phyloP scores from a whole-genome alignment of 2,113 vertebrate species.

The Sceloporus undulatus region DNA sequence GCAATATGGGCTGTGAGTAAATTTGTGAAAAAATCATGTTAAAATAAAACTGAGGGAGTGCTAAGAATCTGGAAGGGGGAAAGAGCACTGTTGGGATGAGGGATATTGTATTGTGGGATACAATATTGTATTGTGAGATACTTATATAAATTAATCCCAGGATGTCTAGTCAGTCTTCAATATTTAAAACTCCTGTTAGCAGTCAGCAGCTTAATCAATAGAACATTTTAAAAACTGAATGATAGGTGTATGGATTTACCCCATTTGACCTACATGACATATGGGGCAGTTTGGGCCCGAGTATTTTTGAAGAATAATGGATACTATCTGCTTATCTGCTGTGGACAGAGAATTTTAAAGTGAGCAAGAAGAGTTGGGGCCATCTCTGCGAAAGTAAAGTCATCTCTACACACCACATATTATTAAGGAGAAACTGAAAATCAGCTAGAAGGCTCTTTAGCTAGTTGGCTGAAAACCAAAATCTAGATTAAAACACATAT shows the following conservation, averaged over 20 bases:
- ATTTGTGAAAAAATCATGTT: not conserved
- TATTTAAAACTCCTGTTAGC: not conserved
- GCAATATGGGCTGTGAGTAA: not conserved
- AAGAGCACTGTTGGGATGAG: not conserved
- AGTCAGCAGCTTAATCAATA: not conserved
- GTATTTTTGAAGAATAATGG: not conserved
- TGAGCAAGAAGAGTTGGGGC: not conserved
- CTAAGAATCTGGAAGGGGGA: not conserved
- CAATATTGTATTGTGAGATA: not conserved
- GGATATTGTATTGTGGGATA: not conserved
- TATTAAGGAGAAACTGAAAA: not conserved
- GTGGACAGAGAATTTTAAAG: not conserved
- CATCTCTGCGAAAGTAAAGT: not conserved
- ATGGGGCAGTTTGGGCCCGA: too few relatives aligned
- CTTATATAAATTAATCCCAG: not conserved
- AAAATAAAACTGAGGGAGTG: not conserved
- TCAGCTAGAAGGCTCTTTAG: not conserved
- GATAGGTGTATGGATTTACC: not conserved
- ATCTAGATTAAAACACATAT: not conserved
- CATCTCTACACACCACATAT: not conserved
- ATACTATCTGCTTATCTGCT: not conserved
- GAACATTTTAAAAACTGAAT: not conserved
- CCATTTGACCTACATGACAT: not conserved
- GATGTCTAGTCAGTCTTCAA: not conserved
- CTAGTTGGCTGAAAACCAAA: not conserved